Evolutionary conservation across 2,888 invertebrate species (phyloP).

Genomic region (Nasonia oneida): DNA sequence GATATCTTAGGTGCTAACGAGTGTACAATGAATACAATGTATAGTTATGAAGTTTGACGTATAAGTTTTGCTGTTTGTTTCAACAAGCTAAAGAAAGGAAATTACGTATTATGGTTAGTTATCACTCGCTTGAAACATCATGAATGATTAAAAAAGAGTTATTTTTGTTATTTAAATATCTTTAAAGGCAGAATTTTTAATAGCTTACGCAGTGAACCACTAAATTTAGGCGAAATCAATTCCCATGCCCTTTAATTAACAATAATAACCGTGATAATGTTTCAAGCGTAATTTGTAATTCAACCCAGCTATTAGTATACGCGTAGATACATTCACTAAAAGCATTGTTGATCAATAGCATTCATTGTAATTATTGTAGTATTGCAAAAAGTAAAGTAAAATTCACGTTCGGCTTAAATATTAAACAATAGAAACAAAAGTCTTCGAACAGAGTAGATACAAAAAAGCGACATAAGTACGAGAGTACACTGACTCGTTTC

Average conservation of each 20-base stretch:
- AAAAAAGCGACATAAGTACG: neutral
- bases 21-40: neutral
- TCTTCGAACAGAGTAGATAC: neutral
- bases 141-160: no score
- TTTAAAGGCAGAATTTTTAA: no score
- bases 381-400: neutral
- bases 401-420: neutral
- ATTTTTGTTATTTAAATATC: no score
- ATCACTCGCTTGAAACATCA: no score
- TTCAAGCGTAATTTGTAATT: neutral
- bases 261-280: neutral
- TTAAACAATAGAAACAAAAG: neutral
- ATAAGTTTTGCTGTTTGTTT: neutral
- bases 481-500: conserved; percentile 74
- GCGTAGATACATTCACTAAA: neutral
- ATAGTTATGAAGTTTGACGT: neutral
- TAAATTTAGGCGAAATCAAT: no score
- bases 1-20: neutral
- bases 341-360: neutral
- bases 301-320: neutral
- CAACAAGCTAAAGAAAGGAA: no score
- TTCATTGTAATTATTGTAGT: neutral
- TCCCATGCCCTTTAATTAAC: no score
- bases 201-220: no score
- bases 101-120: no score